Evolutionary conservation across 1,140 invertebrate genomes (phyloP).

Genomic region (Pogonognathellus flavescens): DNA sequence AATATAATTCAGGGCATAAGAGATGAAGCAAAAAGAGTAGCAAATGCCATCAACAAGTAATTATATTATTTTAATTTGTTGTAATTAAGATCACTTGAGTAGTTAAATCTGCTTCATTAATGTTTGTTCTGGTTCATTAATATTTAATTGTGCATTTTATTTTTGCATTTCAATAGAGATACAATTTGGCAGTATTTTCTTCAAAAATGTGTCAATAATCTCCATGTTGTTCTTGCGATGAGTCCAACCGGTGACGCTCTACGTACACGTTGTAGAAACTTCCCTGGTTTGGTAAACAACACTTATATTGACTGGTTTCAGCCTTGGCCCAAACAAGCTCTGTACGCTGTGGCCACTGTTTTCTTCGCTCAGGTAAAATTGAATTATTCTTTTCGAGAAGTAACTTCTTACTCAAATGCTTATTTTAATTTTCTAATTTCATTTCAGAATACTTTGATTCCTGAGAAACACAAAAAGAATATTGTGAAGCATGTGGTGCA

Average conservation of each 20-base stretch:
- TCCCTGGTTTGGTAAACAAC: conserved; percentile 92
- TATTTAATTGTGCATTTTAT: no score
- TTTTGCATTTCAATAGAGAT: conserved; percentile 73
- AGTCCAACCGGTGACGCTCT: conserved; percentile 86
- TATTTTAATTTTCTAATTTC: conserved; percentile 71
- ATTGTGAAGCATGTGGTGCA: conserved; percentile 87
- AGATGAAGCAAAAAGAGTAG: conserved; percentile 78
- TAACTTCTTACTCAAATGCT: no score
- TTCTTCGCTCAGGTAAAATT: conserved; percentile 74
- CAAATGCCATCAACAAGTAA: conserved; percentile 77
- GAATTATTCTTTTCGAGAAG: no score
- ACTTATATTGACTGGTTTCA: conserved; percentile 95
- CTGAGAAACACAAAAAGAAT: conserved; percentile 76
- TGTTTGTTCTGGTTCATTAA: no score
- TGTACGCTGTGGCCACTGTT: conserved; percentile 86
- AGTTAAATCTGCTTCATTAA: no score
- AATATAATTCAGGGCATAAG: conserved; percentile 78
- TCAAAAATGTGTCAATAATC: conserved; percentile 81
- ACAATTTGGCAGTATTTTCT: conserved; percentile 88
- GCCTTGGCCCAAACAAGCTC: conserved; percentile 90
- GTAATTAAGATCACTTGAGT: no score
- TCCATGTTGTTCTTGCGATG: conserved; percentile 92
- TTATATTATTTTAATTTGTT: conserved; percentile 69
- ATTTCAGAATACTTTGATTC: conserved; percentile 71
- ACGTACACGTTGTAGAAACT: conserved; percentile 85